phyloP scores from a whole-genome alignment of 2,113 vertebrate species.

The Nibea albiflora region DNA sequence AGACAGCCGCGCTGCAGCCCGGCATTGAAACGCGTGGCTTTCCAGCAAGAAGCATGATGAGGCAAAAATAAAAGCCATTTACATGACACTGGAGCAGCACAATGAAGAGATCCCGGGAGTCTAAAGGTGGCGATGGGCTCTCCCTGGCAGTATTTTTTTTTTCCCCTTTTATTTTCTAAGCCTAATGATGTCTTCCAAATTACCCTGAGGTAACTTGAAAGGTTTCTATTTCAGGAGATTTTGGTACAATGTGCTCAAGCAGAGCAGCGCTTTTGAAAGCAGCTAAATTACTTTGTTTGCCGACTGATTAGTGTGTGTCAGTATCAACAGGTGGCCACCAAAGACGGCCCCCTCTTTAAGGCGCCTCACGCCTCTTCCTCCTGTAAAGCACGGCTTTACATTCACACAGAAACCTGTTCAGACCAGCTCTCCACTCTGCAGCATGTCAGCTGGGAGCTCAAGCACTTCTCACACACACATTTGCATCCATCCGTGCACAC shows the following conservation, averaged over 20 bases:
- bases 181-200: slow-evolving; percentile 80
- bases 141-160: slow-evolving; percentile 46
- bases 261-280: slow-evolving; percentile 71
- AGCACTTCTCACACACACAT: slow-evolving; percentile 46
- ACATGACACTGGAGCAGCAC: slow-evolving; percentile 79
- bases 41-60: slow-evolving; percentile 78
- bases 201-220: slow-evolving; percentile 77
- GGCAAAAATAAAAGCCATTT: slow-evolving; percentile 82
- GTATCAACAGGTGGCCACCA: slow-evolving; percentile 83
- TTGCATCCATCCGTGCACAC: slow-evolving; percentile 7
- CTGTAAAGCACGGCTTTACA: slow-evolving; percentile 71
- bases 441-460: slow-evolving; percentile 59
- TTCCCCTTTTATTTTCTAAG: slow-evolving; percentile 22
- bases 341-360: slow-evolving; percentile 71
- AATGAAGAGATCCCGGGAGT: slow-evolving; percentile 76
- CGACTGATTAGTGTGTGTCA: slow-evolving; percentile 84
- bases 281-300: slow-evolving; percentile 82
- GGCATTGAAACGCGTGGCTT: slow-evolving; percentile 78
- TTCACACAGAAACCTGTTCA: slow-evolving; percentile 77
- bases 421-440: slow-evolving; percentile 71
- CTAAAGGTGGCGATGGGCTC: slow-evolving; percentile 70
- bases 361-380: slow-evolving; percentile 74
- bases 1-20: slow-evolving; percentile 73
- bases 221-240: slow-evolving; percentile 73
- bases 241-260: slow-evolving; percentile 70